A percentile compares a stretch with the other conserved stretches of the same genome.
Conservation (phyloP, 2,797 vertebrate species). For the Neolamprologus multifasciatus region DNA sequence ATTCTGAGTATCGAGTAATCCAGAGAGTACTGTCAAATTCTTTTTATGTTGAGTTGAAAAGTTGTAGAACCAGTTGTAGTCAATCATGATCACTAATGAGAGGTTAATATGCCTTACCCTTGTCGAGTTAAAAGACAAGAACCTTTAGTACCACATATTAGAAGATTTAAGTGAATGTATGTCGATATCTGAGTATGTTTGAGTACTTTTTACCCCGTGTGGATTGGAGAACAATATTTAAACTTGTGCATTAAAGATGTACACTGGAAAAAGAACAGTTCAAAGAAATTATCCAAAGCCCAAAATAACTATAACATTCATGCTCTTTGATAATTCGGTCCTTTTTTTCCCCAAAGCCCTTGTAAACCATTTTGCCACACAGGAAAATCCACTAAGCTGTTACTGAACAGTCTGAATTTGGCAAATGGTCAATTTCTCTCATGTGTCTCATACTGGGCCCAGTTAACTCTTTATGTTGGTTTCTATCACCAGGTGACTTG, state of each 20-base stretch:
- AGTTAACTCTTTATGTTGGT: neutral
- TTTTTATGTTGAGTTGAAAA: neutral
- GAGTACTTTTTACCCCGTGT: neutral
- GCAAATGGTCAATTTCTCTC: neutral
- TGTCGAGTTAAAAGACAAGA: neutral
- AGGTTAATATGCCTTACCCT: neutral
- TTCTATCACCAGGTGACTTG: conserved; percentile 76
- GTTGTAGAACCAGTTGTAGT: neutral
- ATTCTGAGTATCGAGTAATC: neutral
- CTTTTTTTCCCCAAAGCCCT: neutral
- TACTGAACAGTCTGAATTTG: neutral
- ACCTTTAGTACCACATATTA: neutral
- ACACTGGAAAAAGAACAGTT: neutral
- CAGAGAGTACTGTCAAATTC: neutral
- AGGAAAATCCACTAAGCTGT: neutral
- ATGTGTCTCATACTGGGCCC: neutral
- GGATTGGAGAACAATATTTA: neutral
- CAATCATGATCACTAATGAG: neutral
- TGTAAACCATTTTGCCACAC: neutral
- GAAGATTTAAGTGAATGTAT: neutral
- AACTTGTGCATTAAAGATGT: neutral
- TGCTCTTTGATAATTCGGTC: neutral
- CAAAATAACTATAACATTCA: neutral
- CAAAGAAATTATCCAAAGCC: neutral
- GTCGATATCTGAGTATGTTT: neutral